Conservation (phyloP, 2,113 vertebrate genomes). For the Lophius piscatorius region DNA sequence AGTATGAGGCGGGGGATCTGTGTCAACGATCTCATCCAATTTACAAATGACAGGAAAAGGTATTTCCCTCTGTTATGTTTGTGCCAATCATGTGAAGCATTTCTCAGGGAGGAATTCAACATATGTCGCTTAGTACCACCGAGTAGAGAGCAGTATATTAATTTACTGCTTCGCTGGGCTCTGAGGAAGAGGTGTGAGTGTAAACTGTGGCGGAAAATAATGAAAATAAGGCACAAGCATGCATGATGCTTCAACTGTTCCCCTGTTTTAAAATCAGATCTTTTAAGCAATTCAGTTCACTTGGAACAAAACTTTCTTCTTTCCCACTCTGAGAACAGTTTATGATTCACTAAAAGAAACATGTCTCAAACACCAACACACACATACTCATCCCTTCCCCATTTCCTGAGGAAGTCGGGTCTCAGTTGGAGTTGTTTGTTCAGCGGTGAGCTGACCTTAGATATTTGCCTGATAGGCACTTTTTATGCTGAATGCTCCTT, state of each 20-base stretch:
- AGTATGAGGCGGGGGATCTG: constrained; percentile 1
- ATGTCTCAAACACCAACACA: constrained; percentile 7
- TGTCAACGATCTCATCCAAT: constrained; percentile 7
- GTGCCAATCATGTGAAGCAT: constrained; percentile 37
- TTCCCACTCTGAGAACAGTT: background rate
- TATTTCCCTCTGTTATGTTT: constrained; percentile 33
- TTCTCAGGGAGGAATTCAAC: constrained; percentile 20
- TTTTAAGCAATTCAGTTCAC: background rate
- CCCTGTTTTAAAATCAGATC: too few species aligned
- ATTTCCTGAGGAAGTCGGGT: constrained; percentile 69
- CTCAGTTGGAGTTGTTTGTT: constrained; percentile 64
- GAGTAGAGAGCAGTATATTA: background rate
- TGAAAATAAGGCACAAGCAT: background rate
- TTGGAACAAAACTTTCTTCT: too few species aligned
- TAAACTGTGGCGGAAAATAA: background rate
- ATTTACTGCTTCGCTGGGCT: background rate
- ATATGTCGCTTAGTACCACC: background rate
- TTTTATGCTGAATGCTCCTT: constrained; percentile 59
- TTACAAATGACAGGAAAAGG: constrained; percentile 45
- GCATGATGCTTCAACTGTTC: background rate
- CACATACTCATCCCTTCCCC: constrained; percentile 59
- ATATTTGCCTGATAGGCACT: constrained; percentile 65
- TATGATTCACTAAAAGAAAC: background rate
- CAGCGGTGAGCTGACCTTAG: constrained; percentile 59
- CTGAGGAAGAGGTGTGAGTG: background rate